Conservation (phyloP, 2,888 invertebrate genomes). For the Idaea straminata region DNA sequence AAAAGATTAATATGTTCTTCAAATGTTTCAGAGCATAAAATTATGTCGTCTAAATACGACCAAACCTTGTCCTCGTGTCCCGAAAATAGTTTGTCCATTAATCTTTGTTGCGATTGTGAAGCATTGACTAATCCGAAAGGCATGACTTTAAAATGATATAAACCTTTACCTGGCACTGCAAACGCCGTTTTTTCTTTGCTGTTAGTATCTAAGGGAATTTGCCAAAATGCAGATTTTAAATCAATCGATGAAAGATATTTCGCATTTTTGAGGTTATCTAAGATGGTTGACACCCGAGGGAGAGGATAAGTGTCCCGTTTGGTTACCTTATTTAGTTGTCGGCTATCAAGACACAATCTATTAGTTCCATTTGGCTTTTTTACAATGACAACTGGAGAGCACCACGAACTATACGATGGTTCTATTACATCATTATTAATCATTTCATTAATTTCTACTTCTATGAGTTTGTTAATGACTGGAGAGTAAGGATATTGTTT, state of each 20-base stretch:
- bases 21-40: background rate
- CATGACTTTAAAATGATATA: constrained; percentile 11
- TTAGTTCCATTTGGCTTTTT: constrained; percentile 22
- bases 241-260: constrained; percentile 24
- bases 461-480: background rate
- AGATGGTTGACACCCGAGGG: constrained; percentile 23
- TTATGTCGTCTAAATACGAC: constrained; percentile 1
- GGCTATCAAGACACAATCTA: constrained; percentile 28
- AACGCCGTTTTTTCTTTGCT: constrained; percentile 14
- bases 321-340: constrained; percentile 26
- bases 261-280: constrained; percentile 26
- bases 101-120: too few species aligned
- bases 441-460: constrained; percentile 5
- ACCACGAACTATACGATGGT: constrained; percentile 21
- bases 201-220: constrained; percentile 5
- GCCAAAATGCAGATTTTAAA: constrained; percentile 18
- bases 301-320: too few species aligned
- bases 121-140: constrained; percentile 14
- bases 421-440: constrained; percentile 19
- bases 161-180: constrained; percentile 10
- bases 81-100: constrained; percentile 9
- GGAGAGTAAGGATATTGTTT: constrained; percentile 8
- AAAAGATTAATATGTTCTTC: background rate
- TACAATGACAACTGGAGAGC: constrained; percentile 16
- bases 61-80: constrained; percentile 6